These are phyloP conservation scores for Drosophila jambulina DNA, from an alignment of 1,140 invertebrate genomes.

Conservation along the genomic window DNA sequence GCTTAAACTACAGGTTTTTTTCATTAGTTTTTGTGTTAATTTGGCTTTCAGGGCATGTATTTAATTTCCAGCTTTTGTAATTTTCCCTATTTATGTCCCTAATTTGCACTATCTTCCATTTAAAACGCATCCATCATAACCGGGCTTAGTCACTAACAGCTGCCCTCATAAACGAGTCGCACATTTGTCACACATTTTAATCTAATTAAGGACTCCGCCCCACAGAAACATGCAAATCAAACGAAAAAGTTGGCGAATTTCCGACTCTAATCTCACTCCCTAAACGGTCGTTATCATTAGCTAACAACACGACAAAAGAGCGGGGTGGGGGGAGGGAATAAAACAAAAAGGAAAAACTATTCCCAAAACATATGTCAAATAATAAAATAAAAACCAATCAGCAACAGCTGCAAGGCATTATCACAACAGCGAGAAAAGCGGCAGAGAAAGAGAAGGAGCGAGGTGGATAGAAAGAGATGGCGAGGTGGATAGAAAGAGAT, in stretches of 20 bases:
- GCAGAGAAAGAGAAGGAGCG: conserved; percentile 3
- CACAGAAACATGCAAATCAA: conserved; percentile 47
- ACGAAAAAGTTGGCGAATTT: conserved; percentile 55
- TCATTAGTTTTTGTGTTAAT: background rate
- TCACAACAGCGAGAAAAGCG: conserved; percentile 22
- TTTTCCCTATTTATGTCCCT: background rate
- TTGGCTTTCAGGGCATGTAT: background rate
- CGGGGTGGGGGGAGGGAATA: background rate
- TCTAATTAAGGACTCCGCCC: conserved; percentile 47
- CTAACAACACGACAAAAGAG: conserved; percentile 30
- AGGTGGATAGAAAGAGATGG: background rate
- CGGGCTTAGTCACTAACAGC: conserved; percentile 49
- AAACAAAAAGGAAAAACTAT: conserved; percentile 39
- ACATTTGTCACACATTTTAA: conserved; percentile 66
- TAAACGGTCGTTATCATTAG: conserved; percentile 67
- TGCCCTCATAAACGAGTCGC: conserved; percentile 32
- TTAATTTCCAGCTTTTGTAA: background rate
- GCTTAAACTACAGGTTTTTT: rapidly evolving
- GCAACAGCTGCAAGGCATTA: conserved; percentile 70
- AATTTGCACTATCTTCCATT: conserved; percentile 29
- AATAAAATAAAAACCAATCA: conserved; percentile 76
- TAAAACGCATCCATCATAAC: conserved; percentile 44
- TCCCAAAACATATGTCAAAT: conserved; percentile 76
- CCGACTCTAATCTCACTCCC: conserved; percentile 21
- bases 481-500: too few relatives aligned